phyloP scores from a whole-genome alignment of 2,888 invertebrate genomes.

The Stegana nigrithorax region DNA sequence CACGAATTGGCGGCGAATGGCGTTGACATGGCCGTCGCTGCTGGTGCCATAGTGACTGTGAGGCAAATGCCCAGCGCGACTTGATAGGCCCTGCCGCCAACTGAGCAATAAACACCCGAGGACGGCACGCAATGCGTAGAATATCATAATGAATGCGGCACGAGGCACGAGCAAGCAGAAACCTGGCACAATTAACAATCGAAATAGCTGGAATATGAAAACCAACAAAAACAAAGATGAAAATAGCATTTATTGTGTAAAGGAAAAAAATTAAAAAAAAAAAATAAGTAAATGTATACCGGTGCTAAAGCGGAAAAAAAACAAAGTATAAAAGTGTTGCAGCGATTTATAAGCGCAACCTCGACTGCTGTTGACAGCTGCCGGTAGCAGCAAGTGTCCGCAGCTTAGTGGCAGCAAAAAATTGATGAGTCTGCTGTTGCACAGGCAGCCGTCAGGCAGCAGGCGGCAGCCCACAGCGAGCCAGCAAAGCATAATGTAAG shows the following conservation, averaged over 20 bases:
- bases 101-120: background rate
- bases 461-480: background rate
- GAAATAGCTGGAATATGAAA: background rate
- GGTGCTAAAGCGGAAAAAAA: constrained; percentile 1
- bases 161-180: background rate
- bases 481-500: background rate
- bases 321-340: constrained; percentile 10
- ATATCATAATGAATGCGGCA: too few species aligned
- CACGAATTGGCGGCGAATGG: too few species aligned
- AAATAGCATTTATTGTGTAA: constrained; percentile 11
- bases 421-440: constrained; percentile 1
- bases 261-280: constrained; percentile 12
- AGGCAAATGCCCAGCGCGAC: background rate
- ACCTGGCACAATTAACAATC: background rate
- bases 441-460: background rate
- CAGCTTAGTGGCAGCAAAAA: background rate
- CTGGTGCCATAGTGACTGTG: background rate
- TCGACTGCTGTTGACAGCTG: background rate
- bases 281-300: too few species aligned
- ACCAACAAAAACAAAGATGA: background rate
- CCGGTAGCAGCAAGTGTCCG: background rate
- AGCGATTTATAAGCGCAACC: constrained; percentile 15
- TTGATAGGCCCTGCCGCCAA: constrained; percentile 5
- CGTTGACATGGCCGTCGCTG: too few species aligned
- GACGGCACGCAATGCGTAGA: constrained; percentile 6